phyloP scores from a whole-genome alignment of 1,140 invertebrate species.

The Sycobia sp. region DNA sequence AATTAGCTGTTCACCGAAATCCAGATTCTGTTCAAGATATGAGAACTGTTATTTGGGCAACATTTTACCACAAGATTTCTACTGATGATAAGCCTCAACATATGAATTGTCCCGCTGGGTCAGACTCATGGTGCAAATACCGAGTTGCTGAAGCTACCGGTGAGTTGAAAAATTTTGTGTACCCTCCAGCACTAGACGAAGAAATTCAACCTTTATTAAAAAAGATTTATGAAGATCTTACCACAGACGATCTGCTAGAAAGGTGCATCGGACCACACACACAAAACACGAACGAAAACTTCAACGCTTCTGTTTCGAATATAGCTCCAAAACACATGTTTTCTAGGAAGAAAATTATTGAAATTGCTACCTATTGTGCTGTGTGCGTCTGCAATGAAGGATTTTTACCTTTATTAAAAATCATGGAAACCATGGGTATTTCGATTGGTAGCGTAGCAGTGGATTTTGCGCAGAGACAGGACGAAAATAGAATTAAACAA shows the following conservation, averaged over 20 bases:
- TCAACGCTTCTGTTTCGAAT: neutral
- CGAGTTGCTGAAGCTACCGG: neutral
- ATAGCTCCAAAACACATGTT: no score
- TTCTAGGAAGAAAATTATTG: no score
- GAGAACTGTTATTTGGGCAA: neutral
- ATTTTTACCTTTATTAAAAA: no score
- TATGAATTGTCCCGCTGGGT: neutral
- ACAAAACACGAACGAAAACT: neutral
- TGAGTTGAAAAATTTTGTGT: neutral
- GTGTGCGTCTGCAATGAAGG: no score
- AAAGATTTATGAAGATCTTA: neutral
- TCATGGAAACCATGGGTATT: no score
- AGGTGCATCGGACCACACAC: neutral
- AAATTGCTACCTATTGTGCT: no score
- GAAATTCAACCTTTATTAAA: constrained; percentile 4
- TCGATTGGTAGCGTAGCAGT: no score
- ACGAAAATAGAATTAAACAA: no score
- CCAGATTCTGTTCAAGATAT: neutral
- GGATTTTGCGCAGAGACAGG: no score
- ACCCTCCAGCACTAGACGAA: constrained; percentile 3
- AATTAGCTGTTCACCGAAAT: no score
- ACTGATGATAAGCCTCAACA: neutral
- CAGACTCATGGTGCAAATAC: neutral
- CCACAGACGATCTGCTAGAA: neutral
- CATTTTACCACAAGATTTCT: neutral